Percentiles rank a stretch among this genome's conserved stretches.
Conservation (phyloP, 2,113 vertebrate genomes). For the Sander vitreus region DNA sequence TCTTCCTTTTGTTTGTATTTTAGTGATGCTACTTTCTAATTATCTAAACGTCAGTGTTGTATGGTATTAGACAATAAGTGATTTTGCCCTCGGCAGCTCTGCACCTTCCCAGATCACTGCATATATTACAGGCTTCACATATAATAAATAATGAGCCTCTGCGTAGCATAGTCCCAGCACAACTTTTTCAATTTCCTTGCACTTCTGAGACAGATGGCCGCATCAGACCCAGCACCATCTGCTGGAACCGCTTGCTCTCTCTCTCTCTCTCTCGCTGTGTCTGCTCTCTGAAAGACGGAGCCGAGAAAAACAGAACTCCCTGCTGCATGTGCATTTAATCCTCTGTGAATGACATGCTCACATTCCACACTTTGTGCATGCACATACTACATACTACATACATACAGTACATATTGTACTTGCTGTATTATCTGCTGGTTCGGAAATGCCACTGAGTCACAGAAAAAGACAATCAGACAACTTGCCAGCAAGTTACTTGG, state of each 20-base stretch:
- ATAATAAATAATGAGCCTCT: not conserved
- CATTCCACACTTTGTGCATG: slow-evolving; percentile 32
- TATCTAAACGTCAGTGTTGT: not conserved
- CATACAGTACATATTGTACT: no score
- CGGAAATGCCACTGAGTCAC: no score
- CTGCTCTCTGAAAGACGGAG: slow-evolving; percentile 16
- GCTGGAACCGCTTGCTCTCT: slow-evolving; percentile 52
- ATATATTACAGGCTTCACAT: not conserved
- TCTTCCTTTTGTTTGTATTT: slow-evolving; percentile 8
- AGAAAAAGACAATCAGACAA: no score
- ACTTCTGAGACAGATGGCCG: slow-evolving; percentile 62
- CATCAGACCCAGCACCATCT: slow-evolving; percentile 58
- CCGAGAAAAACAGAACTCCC: slow-evolving; percentile 42
- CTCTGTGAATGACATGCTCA: slow-evolving; percentile 40
- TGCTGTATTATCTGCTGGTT: no score
- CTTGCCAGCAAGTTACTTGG: no score
- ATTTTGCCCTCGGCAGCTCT: not conserved
- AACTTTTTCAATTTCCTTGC: slow-evolving; percentile 3
- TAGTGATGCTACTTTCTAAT: not conserved
- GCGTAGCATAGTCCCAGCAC: not conserved
- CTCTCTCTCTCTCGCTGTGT: slow-evolving; percentile 28
- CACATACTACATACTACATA: not conserved
- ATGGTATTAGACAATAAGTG: not conserved
- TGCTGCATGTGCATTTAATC: slow-evolving; percentile 54
- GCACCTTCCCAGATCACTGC: not conserved